Evolutionary conservation across 2,888 invertebrate species (phyloP), one percentile per base, ranked within the genome.

Genomic region (Acrocera orbiculus): DNA sequence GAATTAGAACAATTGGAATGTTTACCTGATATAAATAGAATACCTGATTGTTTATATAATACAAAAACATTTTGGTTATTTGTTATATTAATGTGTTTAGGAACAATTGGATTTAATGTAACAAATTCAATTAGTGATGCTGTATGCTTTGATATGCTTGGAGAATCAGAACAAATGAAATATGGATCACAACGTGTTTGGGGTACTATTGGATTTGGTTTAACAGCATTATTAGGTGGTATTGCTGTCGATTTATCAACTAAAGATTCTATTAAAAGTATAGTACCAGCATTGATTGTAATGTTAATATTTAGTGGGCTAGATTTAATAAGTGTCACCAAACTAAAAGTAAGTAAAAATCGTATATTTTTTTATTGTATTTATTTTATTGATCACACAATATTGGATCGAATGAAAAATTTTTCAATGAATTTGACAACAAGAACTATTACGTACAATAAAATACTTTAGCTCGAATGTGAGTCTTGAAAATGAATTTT

Each of bases 101-200:
- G 82, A 17, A 78, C 73, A 3, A 76, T 83, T 37, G 76, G 78
- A 4, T 85, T 77, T 50, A 85, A 83, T 53, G 86, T 90, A 0
- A 72, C 76, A 20, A 81, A 87, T 48, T 83, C 80, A 29, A 76
- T 90, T 24, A 80, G 82, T 24, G 92, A 92, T 56, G 86, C 89
- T 1, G 76, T 90, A 19, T 86, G 87, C 53, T 89, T 89, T 50
- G 83, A 89, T 56, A 71, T 85, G 16, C 64, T 92, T 24, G 82
- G 81, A 10, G 67, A 73, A 4, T 69, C 73, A 1, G 66, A 70
- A 10, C 70, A 76, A 34, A 67, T 69, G 44, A 66, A 68, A 36
- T 85, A 83, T 47, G 83, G 85, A 0, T 68, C 70, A 6, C 83
- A 85, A 50, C 63, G 85, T 13, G 78, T 82, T 1, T 83, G 80